A percentile compares a stretch with the other conserved stretches of the same genome.
Evolutionary conservation across 2,113 vertebrate species (phyloP).

Genomic region (Coptodon bakossiorum): DNA sequence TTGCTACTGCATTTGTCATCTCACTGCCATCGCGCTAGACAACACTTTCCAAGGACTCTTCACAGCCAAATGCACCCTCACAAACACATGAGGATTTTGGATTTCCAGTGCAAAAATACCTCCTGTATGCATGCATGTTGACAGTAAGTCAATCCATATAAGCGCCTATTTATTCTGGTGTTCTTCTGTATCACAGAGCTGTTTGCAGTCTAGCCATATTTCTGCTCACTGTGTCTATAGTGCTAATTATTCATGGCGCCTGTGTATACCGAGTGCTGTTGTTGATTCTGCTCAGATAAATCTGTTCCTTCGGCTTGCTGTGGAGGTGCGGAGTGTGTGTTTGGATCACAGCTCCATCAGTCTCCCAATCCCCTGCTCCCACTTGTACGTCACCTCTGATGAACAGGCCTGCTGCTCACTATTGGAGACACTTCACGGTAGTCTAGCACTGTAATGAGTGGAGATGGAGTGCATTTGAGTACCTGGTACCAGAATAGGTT

Average conservation of each 20-base stretch:
- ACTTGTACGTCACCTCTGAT: constrained; percentile 58
- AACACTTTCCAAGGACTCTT: neutral
- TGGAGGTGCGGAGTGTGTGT: constrained; percentile 25
- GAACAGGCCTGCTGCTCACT: constrained; percentile 54
- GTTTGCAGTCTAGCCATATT: constrained; percentile 38
- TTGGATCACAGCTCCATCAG: constrained; percentile 54
- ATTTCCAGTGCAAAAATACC: neutral
- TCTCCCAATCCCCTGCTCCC: constrained; percentile 53
- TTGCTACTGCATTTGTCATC: neutral
- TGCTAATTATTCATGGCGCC: constrained; percentile 56
- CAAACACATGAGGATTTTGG: neutral
- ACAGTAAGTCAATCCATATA: constrained; percentile 3
- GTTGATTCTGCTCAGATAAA: constrained; percentile 45
- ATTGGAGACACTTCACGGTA: constrained; percentile 53
- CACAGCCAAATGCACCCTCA: neutral
- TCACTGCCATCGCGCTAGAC: neutral
- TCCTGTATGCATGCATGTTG: neutral
- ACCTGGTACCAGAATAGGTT: constrained; percentile 38
- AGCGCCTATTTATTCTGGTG: constrained; percentile 13
- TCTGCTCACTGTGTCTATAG: constrained; percentile 31
- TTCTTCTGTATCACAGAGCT: constrained; percentile 9
- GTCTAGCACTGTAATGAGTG: constrained; percentile 49
- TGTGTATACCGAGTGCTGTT: constrained; percentile 12
- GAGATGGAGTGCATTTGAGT: constrained; percentile 53
- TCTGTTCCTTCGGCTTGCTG: constrained; percentile 34